Evolutionary conservation across 2,113 vertebrate genomes (phyloP).

Genomic region (Nothobranchius kuhntae): DNA sequence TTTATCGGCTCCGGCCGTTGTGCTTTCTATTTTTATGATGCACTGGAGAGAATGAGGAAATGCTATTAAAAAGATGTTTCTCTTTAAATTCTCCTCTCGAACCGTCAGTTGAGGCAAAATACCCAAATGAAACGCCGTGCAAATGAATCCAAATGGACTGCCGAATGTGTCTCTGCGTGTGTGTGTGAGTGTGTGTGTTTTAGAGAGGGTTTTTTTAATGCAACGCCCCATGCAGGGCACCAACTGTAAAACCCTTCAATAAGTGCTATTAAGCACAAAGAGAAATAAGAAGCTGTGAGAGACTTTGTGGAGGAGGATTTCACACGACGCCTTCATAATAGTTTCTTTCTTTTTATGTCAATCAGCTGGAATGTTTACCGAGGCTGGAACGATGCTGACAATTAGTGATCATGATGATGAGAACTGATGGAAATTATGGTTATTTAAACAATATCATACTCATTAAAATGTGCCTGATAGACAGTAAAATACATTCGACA

Average conservation of each 20-base stretch:
- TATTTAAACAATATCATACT: conserved; percentile 28
- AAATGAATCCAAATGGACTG: conserved; percentile 74
- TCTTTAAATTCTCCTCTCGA: conserved; percentile 37
- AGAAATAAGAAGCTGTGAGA: conserved; percentile 42
- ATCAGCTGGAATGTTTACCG: conserved; percentile 51
- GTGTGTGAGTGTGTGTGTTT: conserved; percentile 28
- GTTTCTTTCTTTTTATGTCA: conserved; percentile 53
- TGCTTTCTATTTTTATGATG: conserved; percentile 67
- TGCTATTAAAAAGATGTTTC: conserved; percentile 70
- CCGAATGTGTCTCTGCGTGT: conserved; percentile 32
- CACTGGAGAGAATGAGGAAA: conserved; percentile 67
- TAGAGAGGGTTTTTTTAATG: conserved; percentile 67
- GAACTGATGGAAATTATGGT: conserved; percentile 45
- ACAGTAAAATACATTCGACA: background rate
- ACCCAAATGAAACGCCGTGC: conserved; percentile 73
- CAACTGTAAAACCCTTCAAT: conserved; percentile 64
- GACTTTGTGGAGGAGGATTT: conserved; percentile 45
- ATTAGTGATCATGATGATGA: conserved; percentile 58
- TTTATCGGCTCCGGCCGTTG: conserved; percentile 63
- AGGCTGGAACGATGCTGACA: conserved; percentile 48
- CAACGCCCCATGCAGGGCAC: conserved; percentile 68
- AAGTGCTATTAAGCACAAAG: conserved; percentile 69
- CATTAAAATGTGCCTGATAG: conserved; percentile 27
- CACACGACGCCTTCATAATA: conserved; percentile 54
- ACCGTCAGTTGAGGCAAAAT: conserved; percentile 59